Evolutionary conservation across 1,140 invertebrate genomes (phyloP).

Genomic region (Eubasilissa regina): DNA sequence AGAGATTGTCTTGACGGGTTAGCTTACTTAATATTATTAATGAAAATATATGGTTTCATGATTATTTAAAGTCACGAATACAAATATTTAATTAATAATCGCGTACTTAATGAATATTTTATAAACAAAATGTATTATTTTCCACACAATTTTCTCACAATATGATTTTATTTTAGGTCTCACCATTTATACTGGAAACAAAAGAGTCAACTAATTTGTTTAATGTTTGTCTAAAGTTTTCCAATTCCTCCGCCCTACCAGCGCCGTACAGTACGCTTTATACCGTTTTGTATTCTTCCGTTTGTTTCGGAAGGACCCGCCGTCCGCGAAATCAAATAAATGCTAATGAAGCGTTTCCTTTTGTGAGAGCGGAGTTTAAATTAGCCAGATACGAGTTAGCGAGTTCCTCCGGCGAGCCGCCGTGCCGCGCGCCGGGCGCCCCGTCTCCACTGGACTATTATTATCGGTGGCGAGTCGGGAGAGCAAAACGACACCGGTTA

Average conservation of each 20-base stretch:
- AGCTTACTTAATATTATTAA: too few species aligned
- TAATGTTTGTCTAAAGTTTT: conserved; percentile 3
- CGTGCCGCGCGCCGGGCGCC: conserved; percentile 1
- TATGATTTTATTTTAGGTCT: not conserved
- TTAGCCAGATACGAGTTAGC: conserved; percentile 56
- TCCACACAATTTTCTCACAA: not conserved
- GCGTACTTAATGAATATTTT: too few species aligned
- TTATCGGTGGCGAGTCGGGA: too few species aligned
- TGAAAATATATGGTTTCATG: too few species aligned
- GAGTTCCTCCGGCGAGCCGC: conserved; percentile 38
- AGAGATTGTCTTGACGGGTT: too few species aligned
- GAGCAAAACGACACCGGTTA: too few species aligned
- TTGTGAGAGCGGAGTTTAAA: conserved; percentile 54
- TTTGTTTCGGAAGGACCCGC: conserved; percentile 41
- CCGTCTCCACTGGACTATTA: not conserved
- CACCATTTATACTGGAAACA: conserved; percentile 8
- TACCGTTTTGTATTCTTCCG: conserved; percentile 18
- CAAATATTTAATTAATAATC: too few species aligned
- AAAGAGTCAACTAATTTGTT: not conserved
- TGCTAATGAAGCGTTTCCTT: conserved; percentile 47
- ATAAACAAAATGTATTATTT: too few species aligned
- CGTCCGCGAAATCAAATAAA: conserved; percentile 46
- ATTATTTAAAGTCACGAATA: too few species aligned
- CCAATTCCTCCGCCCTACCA: not conserved
- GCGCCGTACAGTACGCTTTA: not conserved